Evolutionary conservation across 1,140 invertebrate species (phyloP).

Genomic region (Drosophila nebulosa): DNA sequence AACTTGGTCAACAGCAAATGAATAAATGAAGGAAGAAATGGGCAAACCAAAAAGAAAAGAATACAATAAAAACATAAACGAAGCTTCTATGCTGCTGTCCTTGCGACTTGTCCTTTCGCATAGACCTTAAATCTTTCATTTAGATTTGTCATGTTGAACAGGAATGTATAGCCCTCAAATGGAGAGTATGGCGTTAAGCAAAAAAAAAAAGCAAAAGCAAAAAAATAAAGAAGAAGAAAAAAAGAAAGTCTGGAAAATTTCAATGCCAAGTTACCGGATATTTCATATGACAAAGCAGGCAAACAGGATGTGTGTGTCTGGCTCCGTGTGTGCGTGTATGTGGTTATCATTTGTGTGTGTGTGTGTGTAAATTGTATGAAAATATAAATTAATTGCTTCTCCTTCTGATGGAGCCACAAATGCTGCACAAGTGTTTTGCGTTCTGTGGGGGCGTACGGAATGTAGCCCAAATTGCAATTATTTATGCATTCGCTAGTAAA

Average conservation of each 20-base stretch:
- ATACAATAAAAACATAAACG: constrained; percentile 10
- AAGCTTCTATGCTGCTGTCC: neutral
- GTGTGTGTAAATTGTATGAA: constrained; percentile 13
- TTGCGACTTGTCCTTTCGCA: too few relatives aligned
- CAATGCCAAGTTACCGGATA: constrained; percentile 44
- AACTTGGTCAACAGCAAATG: constrained; percentile 28
- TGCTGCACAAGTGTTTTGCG: neutral
- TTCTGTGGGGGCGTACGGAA: too few relatives aligned
- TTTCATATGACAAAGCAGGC: constrained; percentile 32
- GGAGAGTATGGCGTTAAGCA: neutral
- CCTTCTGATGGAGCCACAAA: neutral
- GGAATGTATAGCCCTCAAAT: too few relatives aligned
- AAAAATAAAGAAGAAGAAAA: neutral
- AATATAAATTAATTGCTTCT: constrained; percentile 39
- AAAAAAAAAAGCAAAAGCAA: constrained; percentile 6
- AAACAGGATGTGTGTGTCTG: constrained; percentile 18
- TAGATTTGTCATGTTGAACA: too few relatives aligned
- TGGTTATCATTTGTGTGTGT: constrained; percentile 14
- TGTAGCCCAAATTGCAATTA: constrained; percentile 24
- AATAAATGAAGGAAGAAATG: constrained; percentile 9
- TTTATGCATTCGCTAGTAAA: constrained; percentile 57
- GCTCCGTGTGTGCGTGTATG: neutral
- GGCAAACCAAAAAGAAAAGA: constrained; percentile 2
- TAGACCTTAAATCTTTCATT: too few relatives aligned
- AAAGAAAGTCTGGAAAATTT: constrained; percentile 7